A percentile compares a stretch with the other conserved stretches of the same genome.
Evolutionary conservation across 2,888 invertebrate genomes (phyloP).

Genomic region (Tetragnatha montana): DNA sequence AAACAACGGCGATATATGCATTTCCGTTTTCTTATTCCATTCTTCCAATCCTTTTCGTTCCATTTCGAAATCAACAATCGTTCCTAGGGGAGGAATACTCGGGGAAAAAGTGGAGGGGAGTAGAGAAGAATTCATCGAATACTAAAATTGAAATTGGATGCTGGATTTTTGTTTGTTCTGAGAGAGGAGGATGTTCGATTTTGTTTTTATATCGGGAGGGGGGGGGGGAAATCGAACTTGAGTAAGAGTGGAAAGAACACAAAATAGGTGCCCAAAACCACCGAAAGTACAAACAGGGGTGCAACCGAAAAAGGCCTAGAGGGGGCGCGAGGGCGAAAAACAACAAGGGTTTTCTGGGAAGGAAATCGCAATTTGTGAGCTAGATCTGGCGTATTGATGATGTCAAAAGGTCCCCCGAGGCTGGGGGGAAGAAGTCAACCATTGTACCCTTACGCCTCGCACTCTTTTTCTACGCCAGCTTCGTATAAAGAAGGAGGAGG

Average conservation of each 20-base stretch:
- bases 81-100: conserved; percentile 54
- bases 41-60: conserved; percentile 63
- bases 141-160: conserved; percentile 71
- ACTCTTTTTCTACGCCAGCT: conserved; percentile 7
- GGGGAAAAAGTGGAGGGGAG: neutral
- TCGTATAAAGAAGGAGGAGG: conserved; percentile 40
- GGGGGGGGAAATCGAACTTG: conserved; percentile 47
- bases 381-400: conserved; percentile 70
- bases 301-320: conserved; percentile 26
- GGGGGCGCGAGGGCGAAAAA: conserved; percentile 32
- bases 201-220: conserved; percentile 31
- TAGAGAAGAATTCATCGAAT: conserved; percentile 52
- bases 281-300: conserved; percentile 58
- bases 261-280: conserved; percentile 66
- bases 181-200: conserved; percentile 15
- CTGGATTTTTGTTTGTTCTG: conserved; percentile 63
- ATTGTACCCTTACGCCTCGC: conserved; percentile 9
- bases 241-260: conserved; percentile 29
- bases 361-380: conserved; percentile 68
- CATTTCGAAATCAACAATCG: conserved; percentile 68
- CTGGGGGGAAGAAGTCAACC: conserved; percentile 41
- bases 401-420: conserved; percentile 53
- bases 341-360: conserved; percentile 35
- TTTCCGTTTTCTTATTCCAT: conserved; percentile 46
- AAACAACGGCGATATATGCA: conserved; percentile 62